Conservation (phyloP, 2,113 vertebrate species). For the Grammomys dolichurus region DNA sequence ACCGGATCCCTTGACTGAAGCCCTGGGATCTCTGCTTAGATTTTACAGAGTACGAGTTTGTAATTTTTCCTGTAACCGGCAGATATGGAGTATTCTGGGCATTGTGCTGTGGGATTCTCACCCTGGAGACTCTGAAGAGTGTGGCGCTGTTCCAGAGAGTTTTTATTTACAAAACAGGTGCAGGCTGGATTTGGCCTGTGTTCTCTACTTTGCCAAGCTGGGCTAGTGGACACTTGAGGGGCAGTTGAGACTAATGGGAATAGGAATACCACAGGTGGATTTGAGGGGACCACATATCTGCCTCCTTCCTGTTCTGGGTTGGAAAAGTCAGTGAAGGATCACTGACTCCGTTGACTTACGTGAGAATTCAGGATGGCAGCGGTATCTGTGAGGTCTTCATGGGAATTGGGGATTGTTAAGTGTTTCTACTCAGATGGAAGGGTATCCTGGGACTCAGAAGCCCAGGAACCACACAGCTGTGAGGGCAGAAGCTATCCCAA, state of each 20-base stretch:
- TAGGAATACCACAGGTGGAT: background rate
- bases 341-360: background rate
- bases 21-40: slow-evolving; percentile 14
- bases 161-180: slow-evolving; percentile 63
- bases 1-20: background rate
- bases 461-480: too few species aligned
- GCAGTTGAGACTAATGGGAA: background rate
- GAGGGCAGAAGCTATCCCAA: too few species aligned
- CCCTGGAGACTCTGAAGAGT: background rate
- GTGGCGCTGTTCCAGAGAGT: slow-evolving; percentile 21
- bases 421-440: too few species aligned
- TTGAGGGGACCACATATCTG: background rate
- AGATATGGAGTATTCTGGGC: slow-evolving; percentile 18
- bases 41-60: background rate
- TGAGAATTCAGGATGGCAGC: background rate
- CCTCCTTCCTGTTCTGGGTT: slow-evolving; percentile 1
- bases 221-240: background rate
- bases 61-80: background rate
- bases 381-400: background rate
- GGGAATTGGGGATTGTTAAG: background rate
- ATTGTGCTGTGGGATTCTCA: background rate
- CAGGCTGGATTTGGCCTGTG: slow-evolving; percentile 42
- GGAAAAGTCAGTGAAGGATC: background rate
- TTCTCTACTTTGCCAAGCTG: background rate
- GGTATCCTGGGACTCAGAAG: too few species aligned